phyloP scores from a whole-genome alignment of 64 coral and sea anemone species.

The Dendronephthya gigantea region DNA sequence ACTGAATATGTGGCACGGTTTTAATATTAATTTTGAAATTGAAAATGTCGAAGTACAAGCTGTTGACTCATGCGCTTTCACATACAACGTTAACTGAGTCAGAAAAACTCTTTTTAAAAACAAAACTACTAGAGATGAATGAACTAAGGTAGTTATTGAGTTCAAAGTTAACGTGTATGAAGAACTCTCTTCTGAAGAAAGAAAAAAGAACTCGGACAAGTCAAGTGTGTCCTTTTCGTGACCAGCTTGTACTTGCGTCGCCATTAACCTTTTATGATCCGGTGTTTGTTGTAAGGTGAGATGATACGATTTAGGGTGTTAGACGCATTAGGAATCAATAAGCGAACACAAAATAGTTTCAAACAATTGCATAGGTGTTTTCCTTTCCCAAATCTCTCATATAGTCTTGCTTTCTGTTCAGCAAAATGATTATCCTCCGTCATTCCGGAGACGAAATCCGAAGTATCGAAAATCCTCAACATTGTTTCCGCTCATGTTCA shows the following conservation, averaged over 20 bases:
- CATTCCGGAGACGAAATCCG: no score
- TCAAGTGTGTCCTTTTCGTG: neutral
- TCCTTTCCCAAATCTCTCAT: neutral
- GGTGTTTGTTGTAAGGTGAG: neutral
- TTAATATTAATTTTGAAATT: neutral
- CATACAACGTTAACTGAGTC: neutral
- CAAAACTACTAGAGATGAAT: neutral
- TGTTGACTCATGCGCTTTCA: neutral
- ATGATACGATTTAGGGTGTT: neutral
- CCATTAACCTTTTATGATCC: slow-evolving; percentile 2
- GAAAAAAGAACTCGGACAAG: neutral
- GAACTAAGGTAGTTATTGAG: neutral
- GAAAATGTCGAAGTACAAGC: neutral
- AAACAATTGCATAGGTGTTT: neutral
- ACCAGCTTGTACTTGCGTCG: neutral
- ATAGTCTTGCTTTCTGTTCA: neutral
- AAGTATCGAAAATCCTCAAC: neutral
- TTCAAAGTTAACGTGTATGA: neutral
- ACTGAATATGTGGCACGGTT: neutral
- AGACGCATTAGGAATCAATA: slow-evolving; percentile 3
- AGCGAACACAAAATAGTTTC: neutral
- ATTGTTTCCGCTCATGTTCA: neutral
- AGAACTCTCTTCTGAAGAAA: neutral
- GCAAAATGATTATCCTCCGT: no score
- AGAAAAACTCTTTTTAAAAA: neutral